A percentile compares a stretch with the other conserved stretches of the same genome.
These are phyloP conservation scores for Illadopsis cleaveri DNA, from an alignment of 2,113 vertebrate species.

Conservation along the genomic window DNA sequence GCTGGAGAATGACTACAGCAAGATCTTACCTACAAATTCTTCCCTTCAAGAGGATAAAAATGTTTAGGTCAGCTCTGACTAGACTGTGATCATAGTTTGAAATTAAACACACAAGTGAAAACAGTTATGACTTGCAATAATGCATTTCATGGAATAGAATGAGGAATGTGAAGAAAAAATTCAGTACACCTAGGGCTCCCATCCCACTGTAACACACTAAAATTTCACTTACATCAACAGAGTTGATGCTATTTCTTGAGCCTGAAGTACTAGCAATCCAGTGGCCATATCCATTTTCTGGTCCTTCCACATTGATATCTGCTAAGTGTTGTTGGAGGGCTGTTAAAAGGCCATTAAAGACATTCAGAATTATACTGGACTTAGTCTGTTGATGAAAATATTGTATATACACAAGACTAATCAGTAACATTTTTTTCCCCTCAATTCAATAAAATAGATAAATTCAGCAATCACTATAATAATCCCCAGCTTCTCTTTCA, in stretches of 20 bases:
- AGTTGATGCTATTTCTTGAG: slow-evolving; percentile 86
- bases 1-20: not conserved
- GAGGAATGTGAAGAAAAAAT: not conserved
- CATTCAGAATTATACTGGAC: not conserved
- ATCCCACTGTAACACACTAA: not conserved
- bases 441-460: not conserved
- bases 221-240: slow-evolving; percentile 84
- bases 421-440: not conserved
- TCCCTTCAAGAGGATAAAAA: not conserved
- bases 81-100: not conserved
- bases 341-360: slow-evolving; percentile 55
- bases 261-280: slow-evolving; percentile 98
- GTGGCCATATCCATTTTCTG: slow-evolving; percentile 93
- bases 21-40: not conserved
- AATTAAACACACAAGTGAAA: not conserved
- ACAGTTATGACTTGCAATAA: not conserved
- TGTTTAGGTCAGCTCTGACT: not conserved
- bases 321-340: slow-evolving; percentile 95
- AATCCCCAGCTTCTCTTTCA: not conserved
- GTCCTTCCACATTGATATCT: slow-evolving; percentile 96
- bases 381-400: not conserved
- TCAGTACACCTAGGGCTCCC: not conserved
- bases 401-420: not conserved
- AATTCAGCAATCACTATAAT: not conserved
- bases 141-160: not conserved